A percentile compares a stretch with the other conserved stretches of the same genome.
Evolutionary conservation across 2,888 invertebrate species (phyloP).

Genomic region (Scaptomyza tumidula): DNA sequence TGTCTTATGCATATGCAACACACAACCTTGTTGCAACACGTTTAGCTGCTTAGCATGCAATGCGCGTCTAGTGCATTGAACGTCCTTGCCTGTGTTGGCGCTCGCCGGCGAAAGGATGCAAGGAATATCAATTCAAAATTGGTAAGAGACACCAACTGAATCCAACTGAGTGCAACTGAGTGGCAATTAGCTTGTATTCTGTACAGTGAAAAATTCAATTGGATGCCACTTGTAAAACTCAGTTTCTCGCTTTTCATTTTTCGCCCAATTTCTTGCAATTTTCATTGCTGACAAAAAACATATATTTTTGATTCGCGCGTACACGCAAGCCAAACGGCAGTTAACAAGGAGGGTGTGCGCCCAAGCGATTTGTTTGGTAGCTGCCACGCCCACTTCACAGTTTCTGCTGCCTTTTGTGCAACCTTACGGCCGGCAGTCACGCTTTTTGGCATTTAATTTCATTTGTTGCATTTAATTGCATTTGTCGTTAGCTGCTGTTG

Average conservation of each 20-base stretch:
- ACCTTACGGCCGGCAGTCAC: conserved; percentile 56
- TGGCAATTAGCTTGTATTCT: conserved; percentile 42
- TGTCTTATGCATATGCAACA: conserved; percentile 23
- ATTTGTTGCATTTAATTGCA: conserved; percentile 77
- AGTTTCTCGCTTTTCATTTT: background rate
- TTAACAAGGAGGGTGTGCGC: conserved; percentile 6
- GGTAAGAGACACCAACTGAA: conserved; percentile 18
- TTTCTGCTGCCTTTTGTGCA: background rate
- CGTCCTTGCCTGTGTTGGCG: conserved; percentile 26
- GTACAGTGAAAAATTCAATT: background rate
- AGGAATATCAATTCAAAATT: conserved; percentile 37
- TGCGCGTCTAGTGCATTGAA: conserved; percentile 47
- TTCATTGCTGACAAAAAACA: conserved; percentile 19
- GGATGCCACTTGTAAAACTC: conserved; percentile 2
- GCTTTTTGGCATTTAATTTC: conserved; percentile 69
- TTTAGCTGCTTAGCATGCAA: conserved; percentile 43
- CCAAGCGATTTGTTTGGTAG: conserved; percentile 29
- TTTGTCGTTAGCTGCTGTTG: conserved; percentile 39
- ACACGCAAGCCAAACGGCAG: conserved; percentile 16
- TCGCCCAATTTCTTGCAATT: conserved; percentile 20
- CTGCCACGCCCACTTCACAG: conserved; percentile 19
- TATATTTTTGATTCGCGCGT: conserved; percentile 7
- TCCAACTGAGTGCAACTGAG: conserved; percentile 5
- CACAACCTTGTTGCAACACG: conserved; percentile 13
- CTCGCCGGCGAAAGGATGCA: background rate